These are phyloP conservation scores for Cairina moschata DNA, from an alignment of 2,113 vertebrate species.

Conservation along the genomic window DNA sequence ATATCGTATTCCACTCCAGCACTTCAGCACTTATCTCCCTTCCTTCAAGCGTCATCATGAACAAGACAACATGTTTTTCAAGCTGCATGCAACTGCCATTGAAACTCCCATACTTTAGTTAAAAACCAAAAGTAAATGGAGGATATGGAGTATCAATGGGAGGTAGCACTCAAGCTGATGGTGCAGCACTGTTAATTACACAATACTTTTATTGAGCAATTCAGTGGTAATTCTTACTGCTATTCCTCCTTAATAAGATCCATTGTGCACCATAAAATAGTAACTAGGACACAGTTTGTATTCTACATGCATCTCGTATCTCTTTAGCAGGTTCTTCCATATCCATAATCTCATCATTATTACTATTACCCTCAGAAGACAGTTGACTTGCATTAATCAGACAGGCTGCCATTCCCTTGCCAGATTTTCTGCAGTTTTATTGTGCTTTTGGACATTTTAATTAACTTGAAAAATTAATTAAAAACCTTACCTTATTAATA, in stretches of 20 bases:
- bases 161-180: constrained; percentile 77
- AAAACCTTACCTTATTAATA: constrained; percentile 82
- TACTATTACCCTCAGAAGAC: constrained; percentile 84
- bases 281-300: constrained; percentile 82
- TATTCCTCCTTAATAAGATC: constrained; percentile 85
- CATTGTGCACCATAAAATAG: constrained; percentile 84
- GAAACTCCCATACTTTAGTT: constrained; percentile 65
- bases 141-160: constrained; percentile 75
- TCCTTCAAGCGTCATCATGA: neutral
- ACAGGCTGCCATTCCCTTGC: constrained; percentile 81
- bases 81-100: constrained; percentile 30
- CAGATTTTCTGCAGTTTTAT: constrained; percentile 84
- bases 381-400: constrained; percentile 84
- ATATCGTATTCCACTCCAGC: neutral
- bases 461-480: constrained; percentile 88
- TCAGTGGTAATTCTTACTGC: constrained; percentile 80
- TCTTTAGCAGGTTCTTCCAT: constrained; percentile 82
- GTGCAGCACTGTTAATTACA: constrained; percentile 81
- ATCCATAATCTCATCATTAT: constrained; percentile 85
- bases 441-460: constrained; percentile 87
- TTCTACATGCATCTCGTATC: constrained; percentile 79
- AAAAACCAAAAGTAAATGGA: constrained; percentile 74
- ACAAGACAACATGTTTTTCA: constrained; percentile 36
- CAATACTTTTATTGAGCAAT: constrained; percentile 84
- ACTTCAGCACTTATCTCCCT: neutral